These are phyloP conservation scores for Drosophila paracracens DNA, from an alignment of 2,888 invertebrate species.

Conservation along the genomic window DNA sequence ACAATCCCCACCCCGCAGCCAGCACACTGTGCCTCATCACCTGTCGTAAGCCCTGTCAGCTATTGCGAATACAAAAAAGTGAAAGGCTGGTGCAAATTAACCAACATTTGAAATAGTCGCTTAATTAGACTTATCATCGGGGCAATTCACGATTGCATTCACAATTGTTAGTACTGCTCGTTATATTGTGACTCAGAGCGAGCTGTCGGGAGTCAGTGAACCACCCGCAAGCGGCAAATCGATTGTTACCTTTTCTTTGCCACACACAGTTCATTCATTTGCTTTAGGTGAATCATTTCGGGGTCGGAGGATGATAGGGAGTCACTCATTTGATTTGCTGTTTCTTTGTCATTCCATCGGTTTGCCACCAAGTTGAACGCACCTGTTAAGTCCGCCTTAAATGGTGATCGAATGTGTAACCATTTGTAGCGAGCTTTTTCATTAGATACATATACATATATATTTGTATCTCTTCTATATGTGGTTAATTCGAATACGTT, in stretches of 20 bases:
- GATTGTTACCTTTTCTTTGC: slow-evolving; percentile 6
- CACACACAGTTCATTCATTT: slow-evolving; percentile 8
- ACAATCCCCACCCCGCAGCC: neutral
- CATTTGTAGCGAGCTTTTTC: slow-evolving; percentile 27
- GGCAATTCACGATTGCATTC: slow-evolving; percentile 43
- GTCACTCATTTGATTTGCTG: slow-evolving; percentile 18
- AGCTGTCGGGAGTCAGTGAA: slow-evolving; percentile 30
- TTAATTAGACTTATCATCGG: slow-evolving; percentile 74
- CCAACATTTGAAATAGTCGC: slow-evolving; percentile 56
- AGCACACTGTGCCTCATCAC: no score
- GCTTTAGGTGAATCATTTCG: neutral
- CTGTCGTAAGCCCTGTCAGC: neutral
- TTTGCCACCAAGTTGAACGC: slow-evolving; percentile 53
- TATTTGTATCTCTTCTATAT: neutral
- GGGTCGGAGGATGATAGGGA: no score
- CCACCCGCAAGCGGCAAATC: slow-evolving; percentile 9
- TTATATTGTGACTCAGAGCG: slow-evolving; percentile 49
- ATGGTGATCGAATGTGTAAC: slow-evolving; percentile 26
- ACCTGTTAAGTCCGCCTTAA: slow-evolving; percentile 45
- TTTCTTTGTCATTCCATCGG: slow-evolving; percentile 32
- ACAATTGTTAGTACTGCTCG: slow-evolving; percentile 46
- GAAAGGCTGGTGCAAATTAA: slow-evolving; percentile 67
- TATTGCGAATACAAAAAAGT: slow-evolving; percentile 41
- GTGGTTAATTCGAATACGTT: neutral
- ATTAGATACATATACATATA: neutral